Conservation (phyloP, 2,797 vertebrate genomes). For the Dryobates pubescens region DNA sequence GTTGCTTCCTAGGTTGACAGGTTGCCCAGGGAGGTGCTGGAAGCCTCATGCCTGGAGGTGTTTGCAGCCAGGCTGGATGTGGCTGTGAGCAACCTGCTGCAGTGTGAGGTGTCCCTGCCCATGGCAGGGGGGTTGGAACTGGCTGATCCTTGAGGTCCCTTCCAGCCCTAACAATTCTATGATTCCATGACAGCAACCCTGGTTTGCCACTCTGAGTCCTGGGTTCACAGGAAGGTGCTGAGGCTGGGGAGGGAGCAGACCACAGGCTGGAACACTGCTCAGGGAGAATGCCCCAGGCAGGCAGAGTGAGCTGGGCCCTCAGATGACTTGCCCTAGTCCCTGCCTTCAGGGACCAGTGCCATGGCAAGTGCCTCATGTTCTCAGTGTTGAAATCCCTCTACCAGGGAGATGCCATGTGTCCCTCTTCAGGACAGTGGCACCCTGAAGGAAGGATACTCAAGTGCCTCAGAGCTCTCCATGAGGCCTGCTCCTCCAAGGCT, state of each 20-base stretch:
- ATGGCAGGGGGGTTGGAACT: too few species aligned
- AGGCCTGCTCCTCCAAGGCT: background rate
- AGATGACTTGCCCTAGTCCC: background rate
- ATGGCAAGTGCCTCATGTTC: background rate
- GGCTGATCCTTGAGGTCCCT: too few species aligned
- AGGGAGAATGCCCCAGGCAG: background rate
- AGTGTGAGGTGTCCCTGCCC: too few species aligned
- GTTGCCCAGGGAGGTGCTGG: too few species aligned
- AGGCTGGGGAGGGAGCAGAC: background rate
- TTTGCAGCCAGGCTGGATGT: too few species aligned
- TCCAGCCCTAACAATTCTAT: too few species aligned
- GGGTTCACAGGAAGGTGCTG: background rate
- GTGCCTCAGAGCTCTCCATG: background rate
- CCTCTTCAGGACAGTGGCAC: background rate
- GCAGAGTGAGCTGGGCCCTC: background rate
- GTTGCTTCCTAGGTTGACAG: background rate
- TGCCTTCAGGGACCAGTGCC: background rate
- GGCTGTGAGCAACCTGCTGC: too few species aligned
- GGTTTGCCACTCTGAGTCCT: background rate
- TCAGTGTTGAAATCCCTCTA: background rate
- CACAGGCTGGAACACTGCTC: background rate
- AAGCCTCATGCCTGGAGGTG: too few species aligned
- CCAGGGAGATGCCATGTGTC: background rate
- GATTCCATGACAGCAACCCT: background rate
- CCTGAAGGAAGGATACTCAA: background rate